Evolutionary conservation across 2,888 invertebrate species (phyloP), one percentile per base, ranked within the genome.

Genomic region (Smittia sp.): DNA sequence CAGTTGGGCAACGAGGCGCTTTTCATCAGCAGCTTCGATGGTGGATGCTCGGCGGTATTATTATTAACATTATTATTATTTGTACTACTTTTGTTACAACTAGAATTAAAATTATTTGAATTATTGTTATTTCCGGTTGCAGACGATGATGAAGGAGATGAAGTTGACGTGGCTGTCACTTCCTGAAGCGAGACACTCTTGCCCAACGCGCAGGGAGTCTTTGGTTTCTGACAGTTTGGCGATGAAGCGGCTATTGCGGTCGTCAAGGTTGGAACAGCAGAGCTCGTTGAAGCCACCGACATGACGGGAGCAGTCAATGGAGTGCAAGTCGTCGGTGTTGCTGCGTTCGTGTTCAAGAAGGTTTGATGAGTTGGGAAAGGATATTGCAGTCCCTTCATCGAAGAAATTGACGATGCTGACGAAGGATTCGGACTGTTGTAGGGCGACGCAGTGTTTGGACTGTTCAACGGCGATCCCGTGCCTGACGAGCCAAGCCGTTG

Each of bases 361-460:
- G 90, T 90, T 78, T 90, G 90, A 82, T 91, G 91, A 80, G 88
- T 89, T 76, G 91, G 91, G 83, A 90, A 91, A 67, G 91, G 92
- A 83, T 90, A 92, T 81, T 90, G 92, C 76, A 89, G 84, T 76
- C 78, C 84, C 79, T 79, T 85, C 74, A 78, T 82, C 76, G 75
- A 78, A 74, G 78, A 81, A 77, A 74, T 54, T 76, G 79, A 74
- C 63, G 75, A 74, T 62, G 76, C 72, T 11, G 82, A 82, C 15
- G 83, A 82, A 0, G 81, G 80, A 27, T 82, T 81, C 1, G 82
- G 83, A 67, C 83, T 82, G 46, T 80, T 81, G 73, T 82, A 81
- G 1, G 83, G 82, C 0, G 76, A 76, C 15, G 81, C 80, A 0
- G 81, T 78, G 72, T 83, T 82, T 24, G 83, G 83, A 32, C 83